A percentile compares a stretch with the other conserved stretches of the same genome.
Conservation (phyloP, 1,140 invertebrate genomes). For the Drosophila ercepeae region DNA sequence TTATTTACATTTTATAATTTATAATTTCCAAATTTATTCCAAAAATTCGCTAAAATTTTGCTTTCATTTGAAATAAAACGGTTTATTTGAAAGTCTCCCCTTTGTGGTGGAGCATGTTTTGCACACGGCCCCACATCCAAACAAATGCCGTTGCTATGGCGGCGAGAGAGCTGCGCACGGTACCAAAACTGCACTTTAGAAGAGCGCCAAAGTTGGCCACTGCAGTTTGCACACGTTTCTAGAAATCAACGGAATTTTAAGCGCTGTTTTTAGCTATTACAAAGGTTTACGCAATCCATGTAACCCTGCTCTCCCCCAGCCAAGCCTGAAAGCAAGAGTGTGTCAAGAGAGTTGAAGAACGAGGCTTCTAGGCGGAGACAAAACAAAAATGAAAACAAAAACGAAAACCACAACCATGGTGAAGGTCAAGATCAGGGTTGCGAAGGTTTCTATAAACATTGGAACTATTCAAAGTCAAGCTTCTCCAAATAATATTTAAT, state of each 20-base stretch:
- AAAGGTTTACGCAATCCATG: constrained; percentile 19
- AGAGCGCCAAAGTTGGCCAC: constrained; percentile 2
- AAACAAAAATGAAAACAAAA: constrained; percentile 15
- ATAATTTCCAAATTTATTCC: constrained; percentile 27
- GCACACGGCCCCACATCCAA: constrained; percentile 72
- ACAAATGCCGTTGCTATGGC: constrained; percentile 77
- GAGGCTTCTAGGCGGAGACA: constrained; percentile 14
- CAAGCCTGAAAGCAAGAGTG: constrained; percentile 32
- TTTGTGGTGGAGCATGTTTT: constrained; percentile 57
- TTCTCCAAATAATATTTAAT: not conserved
- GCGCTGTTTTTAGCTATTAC: constrained; percentile 14
- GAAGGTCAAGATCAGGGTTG: constrained; percentile 35
- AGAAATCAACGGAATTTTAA: constrained; percentile 38
- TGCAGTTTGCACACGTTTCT: constrained; percentile 62
- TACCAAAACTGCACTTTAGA: constrained; percentile 47
- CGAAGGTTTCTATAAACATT: constrained; percentile 30
- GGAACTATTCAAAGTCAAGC: not conserved
- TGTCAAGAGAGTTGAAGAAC: constrained; percentile 34
- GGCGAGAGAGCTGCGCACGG: constrained; percentile 54
- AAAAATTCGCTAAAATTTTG: constrained; percentile 47
- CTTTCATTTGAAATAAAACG: constrained; percentile 24
- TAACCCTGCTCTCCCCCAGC: not conserved
- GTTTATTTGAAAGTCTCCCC: constrained; percentile 17
- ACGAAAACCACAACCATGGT: constrained; percentile 7
- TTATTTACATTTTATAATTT: too few species aligned